These are phyloP conservation scores for Brachymystax lenok DNA, from an alignment of 2,797 vertebrate species.

Conservation along the genomic window DNA sequence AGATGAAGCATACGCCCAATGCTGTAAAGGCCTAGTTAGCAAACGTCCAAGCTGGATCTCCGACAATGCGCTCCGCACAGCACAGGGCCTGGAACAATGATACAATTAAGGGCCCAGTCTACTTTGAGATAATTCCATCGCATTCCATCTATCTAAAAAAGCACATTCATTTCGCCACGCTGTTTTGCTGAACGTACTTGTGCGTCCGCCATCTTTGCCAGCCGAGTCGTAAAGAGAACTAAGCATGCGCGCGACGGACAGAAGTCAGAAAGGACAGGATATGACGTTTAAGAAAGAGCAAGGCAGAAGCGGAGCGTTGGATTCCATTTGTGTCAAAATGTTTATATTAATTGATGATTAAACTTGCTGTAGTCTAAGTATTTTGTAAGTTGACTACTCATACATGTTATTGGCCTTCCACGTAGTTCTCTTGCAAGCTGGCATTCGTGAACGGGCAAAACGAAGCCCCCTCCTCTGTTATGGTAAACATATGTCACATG, in stretches of 20 bases:
- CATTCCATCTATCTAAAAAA: constrained; percentile 3
- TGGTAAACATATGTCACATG: constrained; percentile 47
- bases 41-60: not conserved
- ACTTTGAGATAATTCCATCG: not conserved
- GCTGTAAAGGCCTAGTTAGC: fast-evolving
- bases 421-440: not conserved
- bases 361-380: too few relatives aligned
- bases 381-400: too few relatives aligned
- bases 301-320: not conserved
- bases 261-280: constrained; percentile 64
- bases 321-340: too few relatives aligned
- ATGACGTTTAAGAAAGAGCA: constrained; percentile 51
- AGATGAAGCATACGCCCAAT: not conserved
- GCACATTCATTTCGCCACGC: constrained; percentile 58
- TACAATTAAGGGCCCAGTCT: not conserved
- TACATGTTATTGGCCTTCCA: not conserved
- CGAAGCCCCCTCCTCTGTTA: not conserved
- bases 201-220: constrained; percentile 81
- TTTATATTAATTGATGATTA: too few relatives aligned
- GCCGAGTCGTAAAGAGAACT: constrained; percentile 80
- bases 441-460: not conserved
- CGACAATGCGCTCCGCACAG: constrained; percentile 6
- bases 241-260: constrained; percentile 56
- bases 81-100: not conserved
- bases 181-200: constrained; percentile 71